Conservation (phyloP, 1,140 invertebrate species). For the Tenebrio molitor region DNA sequence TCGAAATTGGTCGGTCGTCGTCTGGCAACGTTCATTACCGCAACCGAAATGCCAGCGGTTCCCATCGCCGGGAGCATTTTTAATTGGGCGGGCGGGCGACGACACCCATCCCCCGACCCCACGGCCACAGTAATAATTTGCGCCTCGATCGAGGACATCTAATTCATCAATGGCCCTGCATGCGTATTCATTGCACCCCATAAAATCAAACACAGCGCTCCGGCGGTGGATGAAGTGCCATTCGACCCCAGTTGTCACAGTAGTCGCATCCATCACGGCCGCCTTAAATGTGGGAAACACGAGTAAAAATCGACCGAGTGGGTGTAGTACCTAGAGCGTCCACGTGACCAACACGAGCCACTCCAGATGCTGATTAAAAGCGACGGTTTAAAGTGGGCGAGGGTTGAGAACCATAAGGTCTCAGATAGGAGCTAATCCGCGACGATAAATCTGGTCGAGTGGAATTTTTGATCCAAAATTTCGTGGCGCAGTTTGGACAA, state of each 20-base stretch:
- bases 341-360: conserved; percentile 27
- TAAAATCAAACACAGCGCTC: conserved; percentile 46
- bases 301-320: conserved; percentile 30
- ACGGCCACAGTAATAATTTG: conserved; percentile 18
- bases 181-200: conserved; percentile 39
- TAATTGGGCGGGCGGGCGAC: conserved; percentile 6
- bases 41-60: background rate
- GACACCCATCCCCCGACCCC: background rate
- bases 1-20: background rate
- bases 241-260: conserved; percentile 34
- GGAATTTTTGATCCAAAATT: too few relatives aligned
- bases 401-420: background rate
- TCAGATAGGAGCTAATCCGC: background rate
- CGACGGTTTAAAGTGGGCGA: conserved; percentile 4
- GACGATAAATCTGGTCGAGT: too few relatives aligned
- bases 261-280: conserved; percentile 38
- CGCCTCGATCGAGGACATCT: conserved; percentile 18
- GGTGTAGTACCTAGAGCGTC: conserved; percentile 35
- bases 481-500: too few relatives aligned
- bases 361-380: conserved; percentile 6
- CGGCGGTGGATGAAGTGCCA: conserved; percentile 21
- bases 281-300: conserved; percentile 41
- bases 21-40: background rate
- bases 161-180: conserved; percentile 18
- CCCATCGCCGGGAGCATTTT: background rate